A percentile compares a stretch with the other conserved stretches of the same genome.
phyloP scores from a whole-genome alignment of 1,140 invertebrate genomes.

The Lamellibrachia luymesi region DNA sequence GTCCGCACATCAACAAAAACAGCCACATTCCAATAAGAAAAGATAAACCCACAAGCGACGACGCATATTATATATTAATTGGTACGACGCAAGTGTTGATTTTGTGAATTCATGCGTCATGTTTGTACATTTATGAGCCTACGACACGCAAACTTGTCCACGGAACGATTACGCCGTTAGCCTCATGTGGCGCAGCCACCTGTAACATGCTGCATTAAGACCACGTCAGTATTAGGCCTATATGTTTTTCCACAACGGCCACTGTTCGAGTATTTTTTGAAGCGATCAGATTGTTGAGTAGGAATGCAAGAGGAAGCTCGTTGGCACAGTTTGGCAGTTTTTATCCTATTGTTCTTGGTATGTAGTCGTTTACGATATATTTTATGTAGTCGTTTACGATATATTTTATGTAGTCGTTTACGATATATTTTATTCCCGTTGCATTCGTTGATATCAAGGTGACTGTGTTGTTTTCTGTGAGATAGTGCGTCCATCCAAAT shows the following conservation, averaged over 20 bases:
- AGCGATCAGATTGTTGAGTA: background rate
- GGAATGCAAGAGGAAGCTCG: background rate
- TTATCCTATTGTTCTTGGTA: too few species aligned
- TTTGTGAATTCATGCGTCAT: background rate
- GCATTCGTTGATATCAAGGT: background rate
- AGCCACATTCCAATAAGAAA: background rate
- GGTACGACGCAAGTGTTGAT: background rate
- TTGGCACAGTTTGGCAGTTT: too few species aligned
- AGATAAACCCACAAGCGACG: background rate
- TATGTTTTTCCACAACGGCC: background rate
- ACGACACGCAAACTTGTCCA: background rate
- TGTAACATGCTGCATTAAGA: background rate
- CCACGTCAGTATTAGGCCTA: background rate
- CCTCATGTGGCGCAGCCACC: background rate
- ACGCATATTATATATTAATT: background rate
- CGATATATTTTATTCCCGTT: background rate
- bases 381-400: background rate
- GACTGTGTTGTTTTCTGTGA: background rate
- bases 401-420: background rate
- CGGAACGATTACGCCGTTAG: background rate
- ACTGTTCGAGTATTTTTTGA: background rate
- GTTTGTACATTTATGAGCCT: background rate
- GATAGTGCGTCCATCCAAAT: background rate
- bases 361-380: background rate
- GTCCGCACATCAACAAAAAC: background rate